A percentile compares a stretch with the other conserved stretches of the same genome.
phyloP scores from a whole-genome alignment of 2,797 vertebrate genomes.

The Microchirus variegatus region DNA sequence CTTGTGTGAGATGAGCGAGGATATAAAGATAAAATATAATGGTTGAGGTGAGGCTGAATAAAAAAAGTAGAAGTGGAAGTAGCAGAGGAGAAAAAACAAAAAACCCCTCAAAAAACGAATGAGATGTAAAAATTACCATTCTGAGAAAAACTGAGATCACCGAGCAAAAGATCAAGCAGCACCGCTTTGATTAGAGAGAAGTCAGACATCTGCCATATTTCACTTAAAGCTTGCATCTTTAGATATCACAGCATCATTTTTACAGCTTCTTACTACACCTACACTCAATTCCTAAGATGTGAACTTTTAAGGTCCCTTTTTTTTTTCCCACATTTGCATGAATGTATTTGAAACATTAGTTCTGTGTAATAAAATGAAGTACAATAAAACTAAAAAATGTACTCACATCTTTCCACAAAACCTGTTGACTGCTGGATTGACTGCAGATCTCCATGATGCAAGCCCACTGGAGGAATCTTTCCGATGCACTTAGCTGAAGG shows the following conservation, averaged over 20 bases:
- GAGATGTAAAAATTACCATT: constrained; percentile 49
- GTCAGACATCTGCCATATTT: constrained; percentile 38
- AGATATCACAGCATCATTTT: constrained; percentile 13
- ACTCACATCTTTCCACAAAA: constrained; percentile 85
- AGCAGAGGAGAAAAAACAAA: constrained; percentile 37
- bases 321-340: too few species aligned
- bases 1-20: constrained; percentile 15
- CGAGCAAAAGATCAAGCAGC: constrained; percentile 44
- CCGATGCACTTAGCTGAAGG: constrained; percentile 55
- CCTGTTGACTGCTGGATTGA: constrained; percentile 79
- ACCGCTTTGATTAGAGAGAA: constrained; percentile 11
- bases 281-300: constrained; percentile 19
- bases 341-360: not conserved
- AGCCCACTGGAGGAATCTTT: constrained; percentile 63
- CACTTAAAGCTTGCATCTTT: constrained; percentile 15
- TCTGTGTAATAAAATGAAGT: constrained; percentile 2
- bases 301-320: constrained; percentile 7
- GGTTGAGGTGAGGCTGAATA: constrained; percentile 40
- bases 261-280: constrained; percentile 24
- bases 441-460: constrained; percentile 77
- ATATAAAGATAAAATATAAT: constrained; percentile 42
- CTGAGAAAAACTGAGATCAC: constrained; percentile 33
- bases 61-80: constrained; percentile 24
- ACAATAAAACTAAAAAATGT: constrained; percentile 14
- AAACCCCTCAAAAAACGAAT: constrained; percentile 40